Conservation (phyloP, 1,140 invertebrate species). For the Homarus americanus region DNA sequence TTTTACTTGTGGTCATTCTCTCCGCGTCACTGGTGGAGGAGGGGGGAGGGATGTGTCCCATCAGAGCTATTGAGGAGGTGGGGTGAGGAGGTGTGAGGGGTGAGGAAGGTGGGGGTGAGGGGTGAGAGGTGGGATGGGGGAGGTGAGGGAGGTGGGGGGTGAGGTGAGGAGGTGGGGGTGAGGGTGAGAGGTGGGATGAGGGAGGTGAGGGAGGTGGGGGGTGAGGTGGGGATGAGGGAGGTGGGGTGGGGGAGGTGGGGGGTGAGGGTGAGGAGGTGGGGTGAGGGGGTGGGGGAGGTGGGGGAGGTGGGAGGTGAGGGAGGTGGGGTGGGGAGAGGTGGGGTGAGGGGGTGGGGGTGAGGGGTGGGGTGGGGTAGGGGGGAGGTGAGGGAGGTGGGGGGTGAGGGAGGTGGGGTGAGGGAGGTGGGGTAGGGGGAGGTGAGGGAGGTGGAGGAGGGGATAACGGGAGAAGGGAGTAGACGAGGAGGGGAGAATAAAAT, state of each 20-base stretch:
- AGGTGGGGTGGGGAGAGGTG: not conserved
- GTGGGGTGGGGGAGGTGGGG: not conserved
- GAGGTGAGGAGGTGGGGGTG: not conserved
- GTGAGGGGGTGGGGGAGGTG: not conserved
- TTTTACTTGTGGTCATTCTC: conserved; percentile 49
- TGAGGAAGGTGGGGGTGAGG: not conserved
- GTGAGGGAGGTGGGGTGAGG: not conserved
- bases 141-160: not conserved
- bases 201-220: not conserved
- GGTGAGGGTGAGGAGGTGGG: not conserved
- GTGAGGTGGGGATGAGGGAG: not conserved
- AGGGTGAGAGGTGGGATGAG: not conserved
- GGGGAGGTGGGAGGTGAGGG: not conserved
- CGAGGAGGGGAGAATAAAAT: too few relatives aligned
- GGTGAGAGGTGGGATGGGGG: not conserved
- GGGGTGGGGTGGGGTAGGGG: not conserved
- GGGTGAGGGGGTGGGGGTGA: not conserved
- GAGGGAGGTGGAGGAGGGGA: not conserved
- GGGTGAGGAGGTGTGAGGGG: not conserved
- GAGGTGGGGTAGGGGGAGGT: not conserved
- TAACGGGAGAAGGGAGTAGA: not conserved
- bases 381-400: not conserved
- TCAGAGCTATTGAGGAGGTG: not conserved
- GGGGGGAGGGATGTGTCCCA: conserved; percentile 17
- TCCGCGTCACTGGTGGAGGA: conserved; percentile 32